Evolutionary conservation across 1,140 invertebrate species (phyloP).

Genomic region (Coenobita brevimanus): DNA sequence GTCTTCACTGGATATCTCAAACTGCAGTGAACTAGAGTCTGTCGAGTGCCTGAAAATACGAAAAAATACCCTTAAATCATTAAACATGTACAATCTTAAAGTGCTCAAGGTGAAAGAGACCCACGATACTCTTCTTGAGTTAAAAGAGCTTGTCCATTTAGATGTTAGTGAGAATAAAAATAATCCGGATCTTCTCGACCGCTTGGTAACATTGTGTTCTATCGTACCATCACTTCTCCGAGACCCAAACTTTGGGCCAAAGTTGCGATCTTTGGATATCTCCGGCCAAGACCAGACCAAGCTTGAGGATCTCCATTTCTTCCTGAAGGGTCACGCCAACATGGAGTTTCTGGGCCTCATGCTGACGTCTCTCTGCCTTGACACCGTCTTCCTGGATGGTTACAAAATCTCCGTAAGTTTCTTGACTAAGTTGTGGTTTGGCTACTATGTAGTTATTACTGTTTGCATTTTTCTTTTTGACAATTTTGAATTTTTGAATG

Average conservation of each 20-base stretch:
- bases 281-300: slow-evolving; percentile 80
- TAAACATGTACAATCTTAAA: slow-evolving; percentile 81
- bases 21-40: slow-evolving; percentile 79
- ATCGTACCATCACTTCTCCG: slow-evolving; percentile 76
- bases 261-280: slow-evolving; percentile 81
- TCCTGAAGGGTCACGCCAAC: slow-evolving; percentile 75
- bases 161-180: slow-evolving; percentile 81
- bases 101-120: slow-evolving; percentile 74
- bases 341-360: slow-evolving; percentile 80
- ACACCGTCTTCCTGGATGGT: slow-evolving; percentile 75
- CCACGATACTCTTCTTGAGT: slow-evolving; percentile 77
- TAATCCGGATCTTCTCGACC: slow-evolving; percentile 74
- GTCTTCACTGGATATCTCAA: slow-evolving; percentile 82
- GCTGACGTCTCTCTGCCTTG: slow-evolving; percentile 78
- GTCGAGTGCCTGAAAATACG: slow-evolving; percentile 80
- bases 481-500: no score
- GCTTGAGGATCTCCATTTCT: slow-evolving; percentile 75
- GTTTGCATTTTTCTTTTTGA: neutral
- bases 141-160: slow-evolving; percentile 78
- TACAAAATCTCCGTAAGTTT: slow-evolving; percentile 69
- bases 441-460: neutral
- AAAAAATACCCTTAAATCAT: slow-evolving; percentile 78
- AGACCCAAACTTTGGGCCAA: slow-evolving; percentile 76
- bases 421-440: neutral
- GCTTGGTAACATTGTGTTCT: slow-evolving; percentile 73